A percentile compares a stretch with the other conserved stretches of the same genome.
These are phyloP conservation scores for Mellilla xanthometata DNA, from an alignment of 2,888 invertebrate genomes.

Conservation along the genomic window DNA sequence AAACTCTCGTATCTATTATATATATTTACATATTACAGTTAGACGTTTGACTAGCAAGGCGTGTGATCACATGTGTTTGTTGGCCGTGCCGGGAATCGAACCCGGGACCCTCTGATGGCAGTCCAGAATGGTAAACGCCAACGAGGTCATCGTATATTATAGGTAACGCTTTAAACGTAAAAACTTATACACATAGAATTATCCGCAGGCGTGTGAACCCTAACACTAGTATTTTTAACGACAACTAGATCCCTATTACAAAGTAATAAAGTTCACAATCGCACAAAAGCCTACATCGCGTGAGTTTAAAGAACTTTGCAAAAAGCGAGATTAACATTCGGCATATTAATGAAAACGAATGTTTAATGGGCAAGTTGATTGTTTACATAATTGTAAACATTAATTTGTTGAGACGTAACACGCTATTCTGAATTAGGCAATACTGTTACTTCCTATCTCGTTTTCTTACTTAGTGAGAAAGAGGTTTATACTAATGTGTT, in stretches of 20 bases:
- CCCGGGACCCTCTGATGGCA: too few relatives aligned
- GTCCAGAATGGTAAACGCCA: too few relatives aligned
- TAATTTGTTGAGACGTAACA: conserved; percentile 26
- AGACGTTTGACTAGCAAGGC: too few relatives aligned
- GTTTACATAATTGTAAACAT: conserved; percentile 34
- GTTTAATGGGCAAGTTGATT: conserved; percentile 18
- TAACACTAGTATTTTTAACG: neutral
- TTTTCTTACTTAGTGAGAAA: neutral
- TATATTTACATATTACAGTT: too few relatives aligned
- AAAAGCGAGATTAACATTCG: conserved; percentile 16
- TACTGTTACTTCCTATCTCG: conserved; percentile 10
- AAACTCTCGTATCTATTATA: too few relatives aligned
- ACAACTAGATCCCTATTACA: neutral
- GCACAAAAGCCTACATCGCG: conserved; percentile 2
- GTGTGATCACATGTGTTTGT: too few relatives aligned
- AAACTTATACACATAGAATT: too few relatives aligned
- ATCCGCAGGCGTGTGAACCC: too few relatives aligned
- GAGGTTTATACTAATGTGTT: too few relatives aligned
- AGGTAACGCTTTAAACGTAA: too few relatives aligned
- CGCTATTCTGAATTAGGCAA: conserved; percentile 18
- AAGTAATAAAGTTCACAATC: neutral
- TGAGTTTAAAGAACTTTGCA: conserved; percentile 9
- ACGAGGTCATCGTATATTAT: too few relatives aligned
- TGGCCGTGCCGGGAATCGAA: too few relatives aligned
- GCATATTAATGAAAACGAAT: conserved; percentile 18